Conservation (phyloP, 2,113 vertebrate species). For the Formicarius rufipectus region DNA sequence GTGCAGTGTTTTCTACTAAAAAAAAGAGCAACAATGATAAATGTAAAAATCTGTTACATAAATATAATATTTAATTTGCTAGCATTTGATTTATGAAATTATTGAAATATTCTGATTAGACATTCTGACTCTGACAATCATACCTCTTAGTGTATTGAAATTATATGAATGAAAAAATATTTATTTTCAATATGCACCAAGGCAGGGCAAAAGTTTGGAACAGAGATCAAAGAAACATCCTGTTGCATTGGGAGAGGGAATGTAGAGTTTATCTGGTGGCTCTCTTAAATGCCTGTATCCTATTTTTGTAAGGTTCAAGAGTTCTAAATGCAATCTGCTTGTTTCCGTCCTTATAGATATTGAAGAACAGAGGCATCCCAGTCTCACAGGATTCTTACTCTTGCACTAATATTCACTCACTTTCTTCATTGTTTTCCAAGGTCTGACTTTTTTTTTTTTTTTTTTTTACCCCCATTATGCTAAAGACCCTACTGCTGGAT, state of each 20-base stretch:
- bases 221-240: not conserved
- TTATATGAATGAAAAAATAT: not conserved
- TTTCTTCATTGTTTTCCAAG: not conserved
- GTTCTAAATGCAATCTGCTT: not conserved
- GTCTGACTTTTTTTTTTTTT: not conserved
- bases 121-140: not conserved
- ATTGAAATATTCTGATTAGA: not conserved
- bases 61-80: not conserved
- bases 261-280: accelerated
- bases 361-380: not conserved
- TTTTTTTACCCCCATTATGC: no score
- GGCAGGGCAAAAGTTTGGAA: not conserved
- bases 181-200: not conserved
- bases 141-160: not conserved
- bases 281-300: not conserved
- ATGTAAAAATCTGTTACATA: not conserved
- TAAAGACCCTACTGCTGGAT: not conserved
- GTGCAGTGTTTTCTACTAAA: not conserved
- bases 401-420: not conserved
- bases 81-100: not conserved
- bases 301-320: not conserved
- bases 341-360: not conserved
- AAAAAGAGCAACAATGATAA: not conserved
- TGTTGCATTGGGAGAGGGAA: not conserved
- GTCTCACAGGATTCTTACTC: accelerated